Base-by-base conservation (phyloP, 23 tunicate genomes). In the Halocynthia aurantium region DNA sequence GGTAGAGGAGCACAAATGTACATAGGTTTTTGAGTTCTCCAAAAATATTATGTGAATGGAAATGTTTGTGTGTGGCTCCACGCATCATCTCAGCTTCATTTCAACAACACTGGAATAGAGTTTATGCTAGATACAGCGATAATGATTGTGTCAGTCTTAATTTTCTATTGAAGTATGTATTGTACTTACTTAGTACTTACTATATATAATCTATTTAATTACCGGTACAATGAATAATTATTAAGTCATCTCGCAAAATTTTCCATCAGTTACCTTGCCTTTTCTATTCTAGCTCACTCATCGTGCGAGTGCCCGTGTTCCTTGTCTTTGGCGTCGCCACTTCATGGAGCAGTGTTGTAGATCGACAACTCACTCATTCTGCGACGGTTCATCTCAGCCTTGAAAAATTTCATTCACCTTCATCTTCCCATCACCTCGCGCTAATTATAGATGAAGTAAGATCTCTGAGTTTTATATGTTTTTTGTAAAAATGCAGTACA, bases 311-410 rank as follows among this genome's bases (percentile, higher is more conserved):
- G 31, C 86, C 86, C 31, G 15, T 89, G 17, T 71, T 84, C 6
- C 65, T 89, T n/a, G 78, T 89, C 8, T 76, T 89, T 56, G 87
- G 96, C 7, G 77, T 89, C 51, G 86, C 96, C 10, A 89, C 87
- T 10, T 80, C 96, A n/a, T 89, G 96, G 96, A 20, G 69, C 0
- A 83, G 75, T 17, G 82, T 84, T 5, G 71, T 87, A 8, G 69
- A 84, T 22, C 85, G 88, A 7, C 96, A 80, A 10, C 62, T 89
- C 8, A 77, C 88, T 31, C 87, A 89, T 60, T 84, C 88, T 6
- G 71, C 85, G 18, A 69, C 75, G 11, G 84, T 80, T 22, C 70
- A 89, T 75, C 71, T 89, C 0, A 51, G 64, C 12, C 70, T 89
- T 5, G 67, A 68, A 19, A 80, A 71, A 52, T 89, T 89, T 67